These are phyloP conservation scores for Leptopterna dolabrata DNA, from an alignment of 2,888 invertebrate species.

Conservation along the genomic window DNA sequence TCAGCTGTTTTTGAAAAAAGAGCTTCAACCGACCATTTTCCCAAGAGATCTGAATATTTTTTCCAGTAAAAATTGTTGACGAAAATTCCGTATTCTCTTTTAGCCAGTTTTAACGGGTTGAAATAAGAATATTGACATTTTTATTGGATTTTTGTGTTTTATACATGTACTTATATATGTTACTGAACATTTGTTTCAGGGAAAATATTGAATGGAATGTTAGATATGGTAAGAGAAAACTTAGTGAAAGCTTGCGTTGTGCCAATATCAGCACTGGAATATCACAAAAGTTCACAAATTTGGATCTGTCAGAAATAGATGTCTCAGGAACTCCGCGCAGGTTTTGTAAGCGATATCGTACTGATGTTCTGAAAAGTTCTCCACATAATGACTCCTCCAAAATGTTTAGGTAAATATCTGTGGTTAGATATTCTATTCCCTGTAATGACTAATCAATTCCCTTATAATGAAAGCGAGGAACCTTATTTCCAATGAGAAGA, in stretches of 20 bases:
- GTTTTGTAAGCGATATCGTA: conserved; percentile 11
- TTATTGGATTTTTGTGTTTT: too few species aligned
- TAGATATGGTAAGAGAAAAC: neutral
- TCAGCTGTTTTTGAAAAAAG: too few species aligned
- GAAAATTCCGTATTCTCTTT: too few species aligned
- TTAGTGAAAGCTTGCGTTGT: neutral
- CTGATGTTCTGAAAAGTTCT: neutral
- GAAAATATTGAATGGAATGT: conserved; percentile 20
- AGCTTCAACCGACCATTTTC: too few species aligned
- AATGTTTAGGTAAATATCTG: neutral
- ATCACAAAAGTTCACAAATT: conserved; percentile 33
- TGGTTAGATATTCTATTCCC: neutral
- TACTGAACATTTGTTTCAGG: neutral
- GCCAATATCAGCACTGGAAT: conserved; percentile 32
- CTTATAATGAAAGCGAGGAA: too few species aligned
- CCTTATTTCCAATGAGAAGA: too few species aligned
- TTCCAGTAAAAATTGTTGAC: too few species aligned
- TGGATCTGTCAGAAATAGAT: conserved; percentile 44
- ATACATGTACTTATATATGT: too few species aligned
- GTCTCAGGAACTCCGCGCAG: conserved; percentile 31
- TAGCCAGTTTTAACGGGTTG: too few species aligned
- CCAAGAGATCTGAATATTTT: too few species aligned
- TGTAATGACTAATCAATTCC: too few species aligned
- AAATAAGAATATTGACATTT: too few species aligned
- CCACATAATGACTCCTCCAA: neutral